Conservation (phyloP, 2,888 invertebrate species). For the Ernsta delagoae region DNA sequence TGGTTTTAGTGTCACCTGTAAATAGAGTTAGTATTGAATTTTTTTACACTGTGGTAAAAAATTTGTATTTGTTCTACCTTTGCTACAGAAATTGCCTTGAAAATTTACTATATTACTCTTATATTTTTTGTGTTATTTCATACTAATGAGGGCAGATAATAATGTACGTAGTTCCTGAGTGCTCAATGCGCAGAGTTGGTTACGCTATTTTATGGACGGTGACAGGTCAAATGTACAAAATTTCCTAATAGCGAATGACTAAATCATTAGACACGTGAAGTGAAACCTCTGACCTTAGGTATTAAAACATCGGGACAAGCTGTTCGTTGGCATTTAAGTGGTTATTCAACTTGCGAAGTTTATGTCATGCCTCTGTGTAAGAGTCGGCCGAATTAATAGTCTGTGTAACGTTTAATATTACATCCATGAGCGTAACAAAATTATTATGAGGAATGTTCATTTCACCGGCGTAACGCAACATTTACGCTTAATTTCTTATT, state of each 20-base stretch:
- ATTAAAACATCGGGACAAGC: constrained; percentile 5
- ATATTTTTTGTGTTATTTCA: too few species aligned
- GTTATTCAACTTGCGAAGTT: constrained; percentile 26
- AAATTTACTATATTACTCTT: too few species aligned
- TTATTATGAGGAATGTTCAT: constrained; percentile 1
- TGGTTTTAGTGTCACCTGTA: not conserved
- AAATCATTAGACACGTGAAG: constrained; percentile 11
- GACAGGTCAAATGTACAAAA: constrained; percentile 4
- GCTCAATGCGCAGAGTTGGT: not conserved
- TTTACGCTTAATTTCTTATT: not conserved
- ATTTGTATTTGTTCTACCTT: too few species aligned
- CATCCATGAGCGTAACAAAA: constrained; percentile 4
- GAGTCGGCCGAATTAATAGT: constrained; percentile 6
- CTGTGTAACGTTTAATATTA: constrained; percentile 27
- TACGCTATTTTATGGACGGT: not conserved
- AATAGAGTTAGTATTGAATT: not conserved
- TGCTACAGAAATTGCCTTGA: too few species aligned
- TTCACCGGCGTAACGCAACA: not conserved
- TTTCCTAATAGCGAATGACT: constrained; percentile 8
- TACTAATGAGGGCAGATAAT: too few species aligned
- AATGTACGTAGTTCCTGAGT: too few species aligned
- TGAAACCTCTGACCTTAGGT: constrained; percentile 21
- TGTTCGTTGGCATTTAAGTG: constrained; percentile 22
- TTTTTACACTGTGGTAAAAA: too few species aligned
- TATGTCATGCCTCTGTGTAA: constrained; percentile 9